phyloP scores from a whole-genome alignment of 2,888 invertebrate species.

The Drosophila ezoana region DNA sequence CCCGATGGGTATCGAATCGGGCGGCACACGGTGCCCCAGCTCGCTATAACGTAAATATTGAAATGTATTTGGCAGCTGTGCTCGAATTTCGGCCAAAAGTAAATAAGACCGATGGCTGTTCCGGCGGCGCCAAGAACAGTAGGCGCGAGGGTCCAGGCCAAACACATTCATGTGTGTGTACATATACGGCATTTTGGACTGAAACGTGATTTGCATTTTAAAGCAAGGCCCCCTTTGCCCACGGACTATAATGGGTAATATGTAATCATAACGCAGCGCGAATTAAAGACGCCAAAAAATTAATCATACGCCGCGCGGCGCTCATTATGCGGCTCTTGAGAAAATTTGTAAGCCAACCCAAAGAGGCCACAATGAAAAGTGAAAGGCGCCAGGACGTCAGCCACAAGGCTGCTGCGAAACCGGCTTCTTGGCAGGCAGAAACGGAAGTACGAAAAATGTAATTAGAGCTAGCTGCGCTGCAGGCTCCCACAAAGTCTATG shows the following conservation, averaged over 20 bases:
- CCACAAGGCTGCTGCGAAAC: conserved; percentile 1
- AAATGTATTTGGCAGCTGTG: conserved; percentile 80
- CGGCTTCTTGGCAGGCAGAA: conserved; percentile 31
- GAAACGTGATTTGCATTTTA: conserved; percentile 77
- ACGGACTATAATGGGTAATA: conserved; percentile 63
- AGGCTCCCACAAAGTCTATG: conserved; percentile 46
- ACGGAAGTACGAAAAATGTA: conserved; percentile 76
- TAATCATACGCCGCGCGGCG: conserved; percentile 80
- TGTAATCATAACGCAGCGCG: conserved; percentile 76
- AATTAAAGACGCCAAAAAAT: conserved; percentile 75
- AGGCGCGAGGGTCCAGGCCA: conserved; percentile 1
- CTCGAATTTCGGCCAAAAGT: conserved; percentile 75
- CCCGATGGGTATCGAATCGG: conserved; percentile 43
- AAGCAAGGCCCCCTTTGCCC: conserved; percentile 34
- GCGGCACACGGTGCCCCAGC: conserved; percentile 2
- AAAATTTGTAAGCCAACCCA: conserved; percentile 43
- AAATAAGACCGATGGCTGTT: conserved; percentile 66
- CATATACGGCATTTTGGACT: conserved; percentile 61
- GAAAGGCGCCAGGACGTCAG: conserved; percentile 53
- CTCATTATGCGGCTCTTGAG: conserved; percentile 79
- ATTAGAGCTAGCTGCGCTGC: conserved; percentile 69
- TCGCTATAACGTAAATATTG: conserved; percentile 76
- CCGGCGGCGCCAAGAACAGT: conserved; percentile 40
- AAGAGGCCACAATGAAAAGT: conserved; percentile 64
- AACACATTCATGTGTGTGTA: conserved; percentile 16